Base-by-base conservation (phyloP, 2,888 invertebrate species). In the Plagodis pulveraria region DNA sequence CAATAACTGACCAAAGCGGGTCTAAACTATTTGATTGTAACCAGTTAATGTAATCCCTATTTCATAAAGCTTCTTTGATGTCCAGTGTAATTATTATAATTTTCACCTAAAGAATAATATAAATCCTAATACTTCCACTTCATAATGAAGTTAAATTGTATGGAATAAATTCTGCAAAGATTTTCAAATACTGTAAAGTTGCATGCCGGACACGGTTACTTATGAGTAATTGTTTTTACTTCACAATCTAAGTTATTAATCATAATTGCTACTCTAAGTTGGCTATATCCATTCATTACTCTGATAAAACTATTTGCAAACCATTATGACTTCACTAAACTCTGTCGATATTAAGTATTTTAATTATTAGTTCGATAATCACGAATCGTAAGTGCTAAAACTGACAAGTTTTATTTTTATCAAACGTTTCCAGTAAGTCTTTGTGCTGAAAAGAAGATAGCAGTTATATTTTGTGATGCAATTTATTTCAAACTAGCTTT, bases 161-260 rank as follows among this genome's bases (percentile, higher is more conserved):
- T 50, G 4, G 22, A 50, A 56, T 56, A 50, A 50, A 56, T 56
- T 34, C 12, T 44, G 22, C n/a, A 50, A 50, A 11, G 33, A 33
- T 38, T 44, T 44, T 47, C 12, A 56, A 56, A 42, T 56, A 51
- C 42, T 42, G 42, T 51, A 50, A 51, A 47, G 45, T 50, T n/a
- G 50, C 41, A 46, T 50, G 34, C 40, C 10, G 40, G 56, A 45
- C 45, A 50, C 40, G 38, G 36, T 12, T 9, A 6, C 8, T 10
- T 38, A 34, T 45, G 45, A 40, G 32, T 45, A 50, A 50, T 56
- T 45, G 50, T 56, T 56, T n/a, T 45, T 44, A 45, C 33, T 53
- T n/a, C 45, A 56, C 7, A 45, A 50, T 50, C 50, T 50, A 12
- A 11, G 40, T 43, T 40, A 11, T 38, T 10, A 45, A 50, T 56